phyloP scores from a whole-genome alignment of 1,140 invertebrate species.

The Penaeus vannamei region DNA sequence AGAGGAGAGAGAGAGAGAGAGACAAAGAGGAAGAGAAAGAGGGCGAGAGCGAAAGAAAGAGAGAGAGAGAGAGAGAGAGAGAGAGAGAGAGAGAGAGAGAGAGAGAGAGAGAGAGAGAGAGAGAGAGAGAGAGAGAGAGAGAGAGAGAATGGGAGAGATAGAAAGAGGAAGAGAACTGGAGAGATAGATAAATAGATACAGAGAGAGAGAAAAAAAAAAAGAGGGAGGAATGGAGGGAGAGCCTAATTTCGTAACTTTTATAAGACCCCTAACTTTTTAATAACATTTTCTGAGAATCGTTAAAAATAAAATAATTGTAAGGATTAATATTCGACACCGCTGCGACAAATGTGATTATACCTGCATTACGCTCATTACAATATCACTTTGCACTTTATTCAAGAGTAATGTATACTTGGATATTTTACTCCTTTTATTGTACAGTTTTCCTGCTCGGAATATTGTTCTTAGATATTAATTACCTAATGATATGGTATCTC shows the following conservation, averaged over 20 bases:
- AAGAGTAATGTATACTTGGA: no score
- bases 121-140: not conserved
- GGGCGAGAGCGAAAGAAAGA: not conserved
- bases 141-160: no score
- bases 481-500: no score
- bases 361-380: no score
- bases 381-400: no score
- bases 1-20: not conserved
- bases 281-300: not conserved
- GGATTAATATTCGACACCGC: no score
- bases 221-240: not conserved
- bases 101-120: not conserved
- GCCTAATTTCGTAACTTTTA: not conserved
- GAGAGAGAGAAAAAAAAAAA: not conserved
- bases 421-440: no score
- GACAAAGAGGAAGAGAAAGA: no score
- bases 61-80: not conserved
- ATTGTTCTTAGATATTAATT: no score
- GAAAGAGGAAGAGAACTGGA: not conserved
- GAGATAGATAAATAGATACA: no score
- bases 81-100: not conserved
- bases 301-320: not conserved
- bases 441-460: no score
- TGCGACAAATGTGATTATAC: no score
- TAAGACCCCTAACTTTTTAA: not conserved